These are phyloP conservation scores for Callaeas wilsoni DNA, from an alignment of 2,113 vertebrate genomes.

Conservation along the genomic window DNA sequence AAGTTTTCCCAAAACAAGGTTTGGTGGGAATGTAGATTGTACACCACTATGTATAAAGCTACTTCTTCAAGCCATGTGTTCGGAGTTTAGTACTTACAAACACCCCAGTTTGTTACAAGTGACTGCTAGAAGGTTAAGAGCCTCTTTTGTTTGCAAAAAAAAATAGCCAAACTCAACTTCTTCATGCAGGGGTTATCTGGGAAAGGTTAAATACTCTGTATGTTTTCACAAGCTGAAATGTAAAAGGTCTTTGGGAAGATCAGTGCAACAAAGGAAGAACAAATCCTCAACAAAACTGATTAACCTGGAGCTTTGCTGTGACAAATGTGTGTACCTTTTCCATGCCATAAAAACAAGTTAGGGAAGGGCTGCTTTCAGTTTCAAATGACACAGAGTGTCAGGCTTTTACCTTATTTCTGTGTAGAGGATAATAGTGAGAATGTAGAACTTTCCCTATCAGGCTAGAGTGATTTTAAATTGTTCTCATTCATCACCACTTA, in stretches of 20 bases:
- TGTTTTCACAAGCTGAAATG: neutral
- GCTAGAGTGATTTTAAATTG: neutral
- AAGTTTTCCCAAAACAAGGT: neutral
- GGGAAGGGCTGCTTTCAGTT: neutral
- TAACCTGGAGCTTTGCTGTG: neutral
- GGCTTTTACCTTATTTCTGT: neutral
- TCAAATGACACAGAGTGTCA: neutral
- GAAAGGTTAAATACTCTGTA: neutral
- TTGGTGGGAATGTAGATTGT: rapidly evolving
- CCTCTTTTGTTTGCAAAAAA: neutral
- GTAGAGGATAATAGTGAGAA: neutral
- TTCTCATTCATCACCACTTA: neutral
- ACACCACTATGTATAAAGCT: neutral
- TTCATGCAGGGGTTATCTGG: neutral
- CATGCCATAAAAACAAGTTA: neutral
- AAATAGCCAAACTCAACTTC: neutral
- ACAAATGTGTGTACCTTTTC: rapidly evolving
- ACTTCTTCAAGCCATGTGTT: neutral
- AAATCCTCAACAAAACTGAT: neutral
- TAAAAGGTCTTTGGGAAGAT: neutral
- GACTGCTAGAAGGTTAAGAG: neutral
- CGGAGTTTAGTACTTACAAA: neutral
- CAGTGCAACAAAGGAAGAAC: neutral
- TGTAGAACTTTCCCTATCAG: neutral
- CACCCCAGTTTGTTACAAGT: rapidly evolving